Conservation (phyloP, 2,797 vertebrate genomes). For the Molossus molossus region DNA sequence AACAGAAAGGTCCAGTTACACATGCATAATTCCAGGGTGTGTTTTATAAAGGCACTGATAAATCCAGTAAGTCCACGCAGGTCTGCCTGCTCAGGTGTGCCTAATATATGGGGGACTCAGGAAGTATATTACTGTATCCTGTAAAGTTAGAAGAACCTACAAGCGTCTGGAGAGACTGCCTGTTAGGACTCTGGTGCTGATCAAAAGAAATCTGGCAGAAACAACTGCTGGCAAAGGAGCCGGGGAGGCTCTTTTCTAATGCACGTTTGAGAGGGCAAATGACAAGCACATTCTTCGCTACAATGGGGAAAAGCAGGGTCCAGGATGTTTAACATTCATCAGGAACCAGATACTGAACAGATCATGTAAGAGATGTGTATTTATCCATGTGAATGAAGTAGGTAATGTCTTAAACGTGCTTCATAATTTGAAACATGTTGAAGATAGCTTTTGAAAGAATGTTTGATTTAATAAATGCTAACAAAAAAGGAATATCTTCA, state of each 20-base stretch:
- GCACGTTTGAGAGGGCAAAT: background rate
- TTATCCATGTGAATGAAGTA: constrained; percentile 38
- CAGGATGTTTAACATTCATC: constrained; percentile 63
- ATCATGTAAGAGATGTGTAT: constrained; percentile 38
- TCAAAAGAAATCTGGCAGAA: constrained; percentile 69
- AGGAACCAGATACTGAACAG: constrained; percentile 69
- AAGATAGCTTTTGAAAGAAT: constrained; percentile 64
- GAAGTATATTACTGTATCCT: background rate
- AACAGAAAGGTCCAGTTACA: background rate
- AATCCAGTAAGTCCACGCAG: background rate
- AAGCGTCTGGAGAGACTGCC: background rate
- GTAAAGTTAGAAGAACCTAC: background rate
- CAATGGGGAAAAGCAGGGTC: background rate
- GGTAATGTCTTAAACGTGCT: constrained; percentile 76
- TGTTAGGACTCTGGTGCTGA: constrained; percentile 5
- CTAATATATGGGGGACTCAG: background rate
- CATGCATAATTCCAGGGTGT: background rate
- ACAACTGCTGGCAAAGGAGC: background rate
- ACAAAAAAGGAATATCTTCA: constrained; percentile 57
- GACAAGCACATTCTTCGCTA: constrained; percentile 27
- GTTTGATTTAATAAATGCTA: constrained; percentile 66
- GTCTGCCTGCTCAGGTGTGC: constrained; percentile 2
- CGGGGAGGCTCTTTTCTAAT: background rate
- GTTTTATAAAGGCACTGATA: constrained; percentile 25
- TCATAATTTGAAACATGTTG: constrained; percentile 75